Conservation (phyloP, 2,797 vertebrate species). For the Enteromius thamalakanensis region DNA sequence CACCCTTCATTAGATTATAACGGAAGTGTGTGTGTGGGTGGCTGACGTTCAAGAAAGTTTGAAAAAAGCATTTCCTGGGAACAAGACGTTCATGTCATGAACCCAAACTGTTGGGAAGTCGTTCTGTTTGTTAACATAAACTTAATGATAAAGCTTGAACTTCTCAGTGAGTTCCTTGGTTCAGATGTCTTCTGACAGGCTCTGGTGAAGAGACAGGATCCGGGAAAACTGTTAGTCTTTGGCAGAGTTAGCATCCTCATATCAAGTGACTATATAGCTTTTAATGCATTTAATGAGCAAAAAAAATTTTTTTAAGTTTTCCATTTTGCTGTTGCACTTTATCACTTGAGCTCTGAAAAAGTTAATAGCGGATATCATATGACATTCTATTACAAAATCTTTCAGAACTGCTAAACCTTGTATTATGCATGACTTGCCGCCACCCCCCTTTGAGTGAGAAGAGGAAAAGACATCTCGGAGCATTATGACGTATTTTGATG, state of each 20-base stretch:
- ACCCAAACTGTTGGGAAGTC: neutral
- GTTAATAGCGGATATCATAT: constrained; percentile 9
- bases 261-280: constrained; percentile 12
- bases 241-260: neutral
- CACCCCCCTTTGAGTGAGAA: neutral
- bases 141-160: neutral
- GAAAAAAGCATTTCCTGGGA: neutral
- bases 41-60: constrained; percentile 24
- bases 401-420: neutral
- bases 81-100: neutral
- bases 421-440: constrained; percentile 26
- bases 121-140: neutral
- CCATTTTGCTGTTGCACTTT: constrained; percentile 4
- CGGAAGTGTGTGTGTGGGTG: constrained; percentile 1
- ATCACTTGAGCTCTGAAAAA: neutral
- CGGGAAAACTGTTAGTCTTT: neutral
- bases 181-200: neutral
- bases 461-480: neutral
- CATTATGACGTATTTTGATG: constrained; percentile 9
- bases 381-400: constrained; percentile 8
- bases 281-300: neutral
- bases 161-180: neutral
- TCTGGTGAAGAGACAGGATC: neutral
- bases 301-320: neutral
- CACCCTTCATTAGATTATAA: constrained; percentile 58